These are phyloP conservation scores for Rhingia rostrata DNA, from an alignment of 2,888 invertebrate species.

Conservation along the genomic window DNA sequence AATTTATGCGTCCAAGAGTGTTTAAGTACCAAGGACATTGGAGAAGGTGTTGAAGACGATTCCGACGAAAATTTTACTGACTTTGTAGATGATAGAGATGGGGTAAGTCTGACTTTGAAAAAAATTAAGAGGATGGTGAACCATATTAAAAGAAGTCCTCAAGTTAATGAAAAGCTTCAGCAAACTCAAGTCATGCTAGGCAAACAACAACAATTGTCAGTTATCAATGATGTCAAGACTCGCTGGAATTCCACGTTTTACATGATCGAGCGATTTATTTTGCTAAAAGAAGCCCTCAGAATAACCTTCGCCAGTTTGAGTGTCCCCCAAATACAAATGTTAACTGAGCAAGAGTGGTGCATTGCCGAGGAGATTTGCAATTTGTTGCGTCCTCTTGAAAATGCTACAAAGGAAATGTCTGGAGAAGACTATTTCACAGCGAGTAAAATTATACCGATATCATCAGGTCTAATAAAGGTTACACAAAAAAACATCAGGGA, in stretches of 20 bases:
- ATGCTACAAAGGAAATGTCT: conserved; percentile 1
- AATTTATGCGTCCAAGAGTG: conserved; percentile 10
- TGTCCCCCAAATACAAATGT: conserved; percentile 1
- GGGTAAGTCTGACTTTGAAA: conserved; percentile 2
- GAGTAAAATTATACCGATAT: conserved; percentile 14
- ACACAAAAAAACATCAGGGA: background rate
- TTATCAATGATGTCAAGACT: conserved; percentile 21
- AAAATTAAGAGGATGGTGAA: conserved; percentile 5
- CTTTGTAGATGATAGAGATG: background rate
- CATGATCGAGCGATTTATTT: conserved; percentile 4
- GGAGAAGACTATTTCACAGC: background rate
- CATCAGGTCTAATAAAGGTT: background rate
- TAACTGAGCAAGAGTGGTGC: background rate
- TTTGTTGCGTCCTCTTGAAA: background rate
- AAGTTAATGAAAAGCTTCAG: conserved; percentile 14
- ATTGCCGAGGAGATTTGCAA: background rate
- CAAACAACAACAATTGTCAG: conserved; percentile 10
- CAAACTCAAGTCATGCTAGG: conserved; percentile 31
- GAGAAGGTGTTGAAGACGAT: background rate
- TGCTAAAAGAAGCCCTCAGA: conserved; percentile 20
- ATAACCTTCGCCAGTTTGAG: conserved; percentile 29
- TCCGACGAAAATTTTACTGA: background rate
- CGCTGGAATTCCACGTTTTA: conserved; percentile 27
- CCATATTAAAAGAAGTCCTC: conserved; percentile 16
- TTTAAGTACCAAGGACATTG: too few relatives aligned